These are phyloP conservation scores for Phoenicopterus ruber DNA, from an alignment of 2,113 vertebrate genomes.

Conservation along the genomic window DNA sequence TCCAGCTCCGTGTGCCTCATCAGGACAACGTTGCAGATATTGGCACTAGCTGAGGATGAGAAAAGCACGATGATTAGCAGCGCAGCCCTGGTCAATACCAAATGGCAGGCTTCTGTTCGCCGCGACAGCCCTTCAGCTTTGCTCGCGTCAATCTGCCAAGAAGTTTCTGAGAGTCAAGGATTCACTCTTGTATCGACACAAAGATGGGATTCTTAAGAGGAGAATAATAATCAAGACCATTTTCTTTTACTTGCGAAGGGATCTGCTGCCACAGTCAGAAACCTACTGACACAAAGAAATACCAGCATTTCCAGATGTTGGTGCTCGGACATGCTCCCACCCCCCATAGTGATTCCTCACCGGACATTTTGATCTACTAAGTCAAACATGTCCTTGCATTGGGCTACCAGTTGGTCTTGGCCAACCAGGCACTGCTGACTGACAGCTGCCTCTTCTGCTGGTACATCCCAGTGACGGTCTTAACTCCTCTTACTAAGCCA, in stretches of 20 bases:
- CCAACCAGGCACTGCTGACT: background rate
- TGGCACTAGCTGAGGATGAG: slow-evolving; percentile 85
- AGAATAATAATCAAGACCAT: background rate
- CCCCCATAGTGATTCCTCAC: background rate
- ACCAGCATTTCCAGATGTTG: background rate
- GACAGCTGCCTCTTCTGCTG: background rate
- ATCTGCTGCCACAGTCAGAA: background rate
- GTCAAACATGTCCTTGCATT: background rate
- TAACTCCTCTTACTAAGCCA: background rate
- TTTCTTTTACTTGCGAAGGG: background rate
- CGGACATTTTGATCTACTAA: too few species aligned
- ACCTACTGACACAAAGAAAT: rapidly evolving
- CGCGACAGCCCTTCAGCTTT: background rate
- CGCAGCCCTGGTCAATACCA: background rate
- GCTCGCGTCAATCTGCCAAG: background rate
- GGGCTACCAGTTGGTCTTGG: background rate
- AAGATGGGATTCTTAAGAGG: background rate
- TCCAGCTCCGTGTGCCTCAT: slow-evolving; percentile 91
- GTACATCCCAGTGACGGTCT: background rate
- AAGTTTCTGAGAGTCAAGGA: background rate
- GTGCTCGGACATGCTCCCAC: background rate
- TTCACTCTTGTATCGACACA: background rate
- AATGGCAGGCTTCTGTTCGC: background rate
- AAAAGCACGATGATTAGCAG: background rate
- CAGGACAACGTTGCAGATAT: slow-evolving; percentile 92